Base-by-base conservation (phyloP, 2,113 vertebrate species). In the Lagopus leucura region DNA sequence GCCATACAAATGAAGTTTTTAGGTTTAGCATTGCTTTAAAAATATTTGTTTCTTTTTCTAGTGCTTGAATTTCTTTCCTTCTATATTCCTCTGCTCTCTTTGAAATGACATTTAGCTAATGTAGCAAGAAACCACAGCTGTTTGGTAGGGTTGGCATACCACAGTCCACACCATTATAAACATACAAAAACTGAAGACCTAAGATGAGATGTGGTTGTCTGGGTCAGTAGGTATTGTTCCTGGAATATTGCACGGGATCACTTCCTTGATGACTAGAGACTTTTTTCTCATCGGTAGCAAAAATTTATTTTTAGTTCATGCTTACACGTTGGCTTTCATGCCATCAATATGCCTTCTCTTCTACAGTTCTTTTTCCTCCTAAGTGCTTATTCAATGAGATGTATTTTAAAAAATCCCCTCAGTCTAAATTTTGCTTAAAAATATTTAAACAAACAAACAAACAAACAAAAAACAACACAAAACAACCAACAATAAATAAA, bases 91-190 rank as follows among this genome's bases (percentile, higher is more conserved):
- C 60, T 45, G 8, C 78, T 75, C 24, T 38, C 60, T 95, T 95
- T 79, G 72, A 86, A 82, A 43, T 94, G 87, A 92, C 74, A 81
- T 93, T 91, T 94, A 92, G 82, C 76, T 94, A 95, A 92, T 32
- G 72, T 57, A 92, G 80, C 83, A 86, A 86, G 80, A 95, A 95
- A 70, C 19, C 43, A 48, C 89, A 92, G 72, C 91, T 91, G 64
- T 81, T 88, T 61, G 19, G n/a, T 42, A 88, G 58, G 25, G 45
- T 24, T 93, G 34, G 0, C 32, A 89, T n/a, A 55, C 25, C 21
- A 48, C 57, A 94, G 43, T 14, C 61, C 48, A 47, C 11, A 64
- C 30, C 0, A 1, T 65, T 91, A 88, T 65, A 83, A 86, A 43
- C 22, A 52, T 30, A 77, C 5, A 7, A 80, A 74, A 91, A 72